phyloP scores from a whole-genome alignment of 2,888 invertebrate genomes.

The Limnephilus marmoratus region DNA sequence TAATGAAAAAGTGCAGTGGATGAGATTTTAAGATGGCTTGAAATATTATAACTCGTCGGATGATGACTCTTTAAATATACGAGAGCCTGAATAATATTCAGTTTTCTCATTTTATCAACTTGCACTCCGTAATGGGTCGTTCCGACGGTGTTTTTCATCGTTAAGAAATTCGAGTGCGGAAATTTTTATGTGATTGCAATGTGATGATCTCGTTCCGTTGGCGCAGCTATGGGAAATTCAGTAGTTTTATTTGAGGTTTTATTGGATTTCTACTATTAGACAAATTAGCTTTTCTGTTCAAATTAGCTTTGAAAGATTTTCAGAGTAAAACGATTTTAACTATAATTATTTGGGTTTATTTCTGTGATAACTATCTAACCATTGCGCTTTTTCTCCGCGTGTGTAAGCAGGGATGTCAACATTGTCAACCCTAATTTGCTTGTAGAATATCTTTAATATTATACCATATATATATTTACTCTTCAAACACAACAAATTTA shows the following conservation, averaged over 20 bases:
- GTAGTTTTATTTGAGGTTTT: neutral
- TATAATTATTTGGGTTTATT: no score
- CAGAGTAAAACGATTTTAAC: no score
- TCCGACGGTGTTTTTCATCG: neutral
- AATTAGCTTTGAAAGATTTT: no score
- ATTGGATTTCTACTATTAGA: neutral
- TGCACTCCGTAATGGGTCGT: neutral
- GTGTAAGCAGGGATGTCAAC: neutral
- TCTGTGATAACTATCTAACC: neutral
- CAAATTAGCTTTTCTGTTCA: neutral
- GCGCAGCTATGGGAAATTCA: neutral
- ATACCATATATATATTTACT: no score
- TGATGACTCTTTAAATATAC: constrained; percentile 33
- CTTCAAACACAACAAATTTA: no score
- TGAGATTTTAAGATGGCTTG: constrained; percentile 22
- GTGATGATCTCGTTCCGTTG: neutral
- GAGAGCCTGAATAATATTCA: neutral
- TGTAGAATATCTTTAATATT: no score
- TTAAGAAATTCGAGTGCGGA: neutral
- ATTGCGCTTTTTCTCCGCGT: neutral
- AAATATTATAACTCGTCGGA: constrained; percentile 16
- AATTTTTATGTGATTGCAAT: neutral
- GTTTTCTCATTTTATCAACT: neutral
- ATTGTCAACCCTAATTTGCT: no score
- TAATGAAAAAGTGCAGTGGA: constrained; percentile 38